These are phyloP conservation scores for Malaclemys terrapin DNA, from an alignment of 2,113 vertebrate genomes.

Conservation along the genomic window DNA sequence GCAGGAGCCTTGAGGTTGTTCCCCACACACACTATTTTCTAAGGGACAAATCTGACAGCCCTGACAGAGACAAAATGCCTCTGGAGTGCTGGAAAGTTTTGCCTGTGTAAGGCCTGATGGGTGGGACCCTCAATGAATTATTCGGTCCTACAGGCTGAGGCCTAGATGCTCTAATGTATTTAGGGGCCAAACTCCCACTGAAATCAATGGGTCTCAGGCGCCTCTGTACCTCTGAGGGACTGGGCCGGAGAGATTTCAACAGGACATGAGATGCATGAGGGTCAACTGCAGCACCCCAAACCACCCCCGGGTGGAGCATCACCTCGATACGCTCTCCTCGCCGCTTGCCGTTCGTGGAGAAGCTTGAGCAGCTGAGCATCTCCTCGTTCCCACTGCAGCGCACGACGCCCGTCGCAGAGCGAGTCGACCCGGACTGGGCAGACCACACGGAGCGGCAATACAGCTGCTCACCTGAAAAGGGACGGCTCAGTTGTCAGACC, in stretches of 20 bases:
- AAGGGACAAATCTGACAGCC: not conserved
- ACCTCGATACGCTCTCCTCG: constrained; percentile 85
- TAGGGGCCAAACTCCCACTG: not conserved
- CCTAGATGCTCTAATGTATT: too few species aligned
- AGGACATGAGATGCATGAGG: not conserved
- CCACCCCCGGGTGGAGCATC: not conserved
- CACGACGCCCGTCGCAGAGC: constrained; percentile 40
- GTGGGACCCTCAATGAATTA: too few species aligned
- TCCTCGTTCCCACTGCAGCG: constrained; percentile 82
- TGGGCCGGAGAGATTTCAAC: not conserved
- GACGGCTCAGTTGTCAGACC: rapidly evolving
- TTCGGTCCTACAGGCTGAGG: too few species aligned
- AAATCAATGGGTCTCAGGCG: too few species aligned
- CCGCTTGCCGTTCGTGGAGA: constrained; percentile 68
- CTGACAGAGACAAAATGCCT: not conserved
- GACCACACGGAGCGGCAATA: constrained; percentile 92
- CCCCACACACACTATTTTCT: too few species aligned
- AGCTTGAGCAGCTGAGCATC: constrained; percentile 84
- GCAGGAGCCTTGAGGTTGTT: not conserved
- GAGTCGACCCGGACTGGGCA: constrained; percentile 70
- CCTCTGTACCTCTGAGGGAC: too few species aligned
- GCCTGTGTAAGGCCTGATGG: too few species aligned
- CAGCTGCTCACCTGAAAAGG: constrained; percentile 73
- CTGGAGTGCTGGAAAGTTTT: not conserved
- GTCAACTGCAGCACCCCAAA: rapidly evolving